phyloP scores from a whole-genome alignment of 2,113 vertebrate genomes.

The Coregonus clupeaformis region DNA sequence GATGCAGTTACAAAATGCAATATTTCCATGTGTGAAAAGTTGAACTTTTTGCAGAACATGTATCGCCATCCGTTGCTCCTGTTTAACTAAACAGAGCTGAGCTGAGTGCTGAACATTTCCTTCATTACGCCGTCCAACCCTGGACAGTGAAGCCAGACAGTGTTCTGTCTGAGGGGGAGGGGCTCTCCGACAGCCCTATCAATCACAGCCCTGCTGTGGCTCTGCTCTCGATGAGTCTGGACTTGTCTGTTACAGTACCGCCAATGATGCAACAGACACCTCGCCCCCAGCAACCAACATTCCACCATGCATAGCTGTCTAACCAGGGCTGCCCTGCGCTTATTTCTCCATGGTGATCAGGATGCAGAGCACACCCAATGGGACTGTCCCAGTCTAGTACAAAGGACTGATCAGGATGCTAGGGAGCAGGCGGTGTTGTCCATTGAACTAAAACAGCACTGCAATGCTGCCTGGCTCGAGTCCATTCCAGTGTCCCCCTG shows the following conservation, averaged over 20 bases:
- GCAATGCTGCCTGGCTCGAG: neutral
- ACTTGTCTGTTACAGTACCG: constrained; percentile 24
- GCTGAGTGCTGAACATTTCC: neutral
- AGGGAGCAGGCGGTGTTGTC: constrained; percentile 47
- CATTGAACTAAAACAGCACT: constrained; percentile 36
- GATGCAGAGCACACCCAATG: no score
- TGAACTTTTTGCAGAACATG: neutral
- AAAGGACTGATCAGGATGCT: constrained; percentile 18
- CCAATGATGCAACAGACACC: constrained; percentile 27
- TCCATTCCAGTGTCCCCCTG: constrained; percentile 38
- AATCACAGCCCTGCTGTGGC: constrained; percentile 9
- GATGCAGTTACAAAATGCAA: neutral
- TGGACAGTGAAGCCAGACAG: neutral
- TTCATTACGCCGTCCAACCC: neutral
- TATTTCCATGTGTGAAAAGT: neutral
- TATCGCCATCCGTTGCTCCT: neutral
- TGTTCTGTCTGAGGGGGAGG: neutral
- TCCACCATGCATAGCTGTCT: neutral
- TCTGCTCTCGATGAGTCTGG: neutral
- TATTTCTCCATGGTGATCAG: constrained; percentile 23
- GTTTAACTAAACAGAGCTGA: neutral
- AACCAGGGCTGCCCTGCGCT: no score
- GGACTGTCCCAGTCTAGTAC: no score
- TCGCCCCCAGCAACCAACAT: constrained; percentile 33
- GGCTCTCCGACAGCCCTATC: constrained; percentile 21